A percentile compares a stretch with the other conserved stretches of the same genome.
These are phyloP conservation scores for Cinclus mexicanus DNA, from an alignment of 2,113 vertebrate genomes.

Conservation along the genomic window DNA sequence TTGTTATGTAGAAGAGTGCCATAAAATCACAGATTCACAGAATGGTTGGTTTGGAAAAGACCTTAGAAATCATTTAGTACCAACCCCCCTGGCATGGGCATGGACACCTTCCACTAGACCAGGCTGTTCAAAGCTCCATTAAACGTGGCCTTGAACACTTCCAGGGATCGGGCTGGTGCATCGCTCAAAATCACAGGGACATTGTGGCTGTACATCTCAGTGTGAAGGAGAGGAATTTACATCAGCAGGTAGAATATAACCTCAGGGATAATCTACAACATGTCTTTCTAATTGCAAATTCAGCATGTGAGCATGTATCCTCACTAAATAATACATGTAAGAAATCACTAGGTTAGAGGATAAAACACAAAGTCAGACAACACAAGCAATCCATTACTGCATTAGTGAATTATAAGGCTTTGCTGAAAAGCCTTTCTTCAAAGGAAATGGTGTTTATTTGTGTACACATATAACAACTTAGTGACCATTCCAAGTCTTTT, in stretches of 20 bases:
- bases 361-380: not conserved
- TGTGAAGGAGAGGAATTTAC: not conserved
- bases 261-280: not conserved
- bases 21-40: not conserved
- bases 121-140: not conserved
- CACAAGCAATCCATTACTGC: not conserved
- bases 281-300: not conserved
- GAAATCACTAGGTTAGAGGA: not conserved
- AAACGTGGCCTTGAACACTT: fast-evolving
- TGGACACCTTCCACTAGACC: not conserved
- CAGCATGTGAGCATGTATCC: not conserved
- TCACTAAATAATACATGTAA: not conserved
- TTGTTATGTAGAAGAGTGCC: not conserved
- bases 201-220: not conserved
- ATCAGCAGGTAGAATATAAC: not conserved
- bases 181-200: not conserved
- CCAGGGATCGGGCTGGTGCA: not conserved
- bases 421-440: not conserved
- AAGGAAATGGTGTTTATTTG: not conserved
- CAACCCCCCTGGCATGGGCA: fast-evolving
- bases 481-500: not conserved
- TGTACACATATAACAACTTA: not conserved
- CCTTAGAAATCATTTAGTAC: not conserved
- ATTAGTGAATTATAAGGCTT: not conserved
- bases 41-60: not conserved